A percentile compares a stretch with the other conserved stretches of the same genome.
phyloP scores from a whole-genome alignment of 1,140 invertebrate genomes.

The Diprion similis region DNA sequence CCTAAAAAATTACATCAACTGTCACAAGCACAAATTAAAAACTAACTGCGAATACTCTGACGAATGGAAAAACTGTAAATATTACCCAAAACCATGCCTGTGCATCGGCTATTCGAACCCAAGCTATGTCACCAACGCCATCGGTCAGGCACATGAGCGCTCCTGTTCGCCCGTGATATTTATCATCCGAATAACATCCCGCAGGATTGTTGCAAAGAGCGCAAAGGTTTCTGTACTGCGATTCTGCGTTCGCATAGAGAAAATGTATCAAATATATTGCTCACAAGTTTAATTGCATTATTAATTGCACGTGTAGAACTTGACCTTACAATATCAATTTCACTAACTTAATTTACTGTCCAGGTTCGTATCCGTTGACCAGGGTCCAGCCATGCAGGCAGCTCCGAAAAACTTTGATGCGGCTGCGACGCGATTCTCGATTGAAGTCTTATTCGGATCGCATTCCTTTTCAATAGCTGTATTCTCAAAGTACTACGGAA shows the following conservation, averaged over 20 bases:
- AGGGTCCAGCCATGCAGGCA: slow-evolving; percentile 82
- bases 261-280: slow-evolving; percentile 17
- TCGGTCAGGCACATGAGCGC: slow-evolving; percentile 80
- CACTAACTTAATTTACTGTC: slow-evolving; percentile 75
- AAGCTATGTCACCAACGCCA: slow-evolving; percentile 79
- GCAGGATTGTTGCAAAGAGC: slow-evolving; percentile 69
- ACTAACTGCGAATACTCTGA: neutral
- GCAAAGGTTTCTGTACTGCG: slow-evolving; percentile 74
- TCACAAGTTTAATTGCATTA: neutral
- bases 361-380: slow-evolving; percentile 72
- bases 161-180: slow-evolving; percentile 82
- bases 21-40: neutral
- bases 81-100: slow-evolving; percentile 70
- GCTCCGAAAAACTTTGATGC: slow-evolving; percentile 73
- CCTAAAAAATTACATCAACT: slow-evolving; percentile 15
- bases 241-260: slow-evolving; percentile 61
- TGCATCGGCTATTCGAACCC: slow-evolving; percentile 74
- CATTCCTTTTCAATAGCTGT: slow-evolving; percentile 72
- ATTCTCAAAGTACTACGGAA: slow-evolving; percentile 74
- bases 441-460: slow-evolving; percentile 67
- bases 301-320: slow-evolving; percentile 10
- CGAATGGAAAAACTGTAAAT: slow-evolving; percentile 8
- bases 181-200: slow-evolving; percentile 72
- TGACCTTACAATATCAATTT: slow-evolving; percentile 2
- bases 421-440: slow-evolving; percentile 75